These are phyloP conservation scores for Drosophila robusta DNA, from an alignment of 2,888 invertebrate species.

Conservation along the genomic window DNA sequence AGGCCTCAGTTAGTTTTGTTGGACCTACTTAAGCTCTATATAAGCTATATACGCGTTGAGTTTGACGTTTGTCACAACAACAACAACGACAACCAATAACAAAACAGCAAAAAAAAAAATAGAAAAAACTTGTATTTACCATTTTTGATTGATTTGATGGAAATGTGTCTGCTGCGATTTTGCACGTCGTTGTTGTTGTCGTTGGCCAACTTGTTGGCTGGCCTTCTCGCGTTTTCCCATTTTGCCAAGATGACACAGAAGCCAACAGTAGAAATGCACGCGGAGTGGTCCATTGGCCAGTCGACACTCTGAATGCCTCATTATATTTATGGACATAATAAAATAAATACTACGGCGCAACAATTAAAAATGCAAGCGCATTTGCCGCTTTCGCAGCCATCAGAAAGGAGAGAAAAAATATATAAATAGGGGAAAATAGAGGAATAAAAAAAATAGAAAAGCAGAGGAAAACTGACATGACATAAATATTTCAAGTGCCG, in stretches of 20 bases:
- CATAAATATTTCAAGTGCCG: conserved; percentile 77
- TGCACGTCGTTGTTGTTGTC: conserved; percentile 45
- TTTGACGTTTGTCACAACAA: conserved; percentile 62
- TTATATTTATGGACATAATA: conserved; percentile 82
- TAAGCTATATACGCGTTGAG: conserved; percentile 37
- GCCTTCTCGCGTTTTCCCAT: conserved; percentile 62
- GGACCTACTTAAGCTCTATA: conserved; percentile 78
- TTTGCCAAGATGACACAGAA: conserved; percentile 45
- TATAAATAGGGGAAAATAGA: conserved; percentile 17
- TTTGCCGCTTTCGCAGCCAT: conserved; percentile 66
- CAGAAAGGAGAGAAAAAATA: conserved; percentile 15
- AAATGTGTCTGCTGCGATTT: conserved; percentile 76
- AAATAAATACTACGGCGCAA: conserved; percentile 79
- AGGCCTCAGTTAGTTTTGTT: conserved; percentile 73
- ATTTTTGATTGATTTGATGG: conserved; percentile 83
- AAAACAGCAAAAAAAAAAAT: conserved; percentile 12
- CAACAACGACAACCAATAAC: conserved; percentile 51
- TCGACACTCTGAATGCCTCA: conserved; percentile 71
- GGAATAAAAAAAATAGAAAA: conserved; percentile 22
- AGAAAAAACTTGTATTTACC: conserved; percentile 77
- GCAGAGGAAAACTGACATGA: conserved; percentile 70
- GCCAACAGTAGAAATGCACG: conserved; percentile 5
- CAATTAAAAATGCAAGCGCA: conserved; percentile 80
- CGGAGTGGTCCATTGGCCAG: conserved; percentile 28
- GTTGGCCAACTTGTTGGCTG: conserved; percentile 34